Evolutionary conservation across 2,113 vertebrate genomes (phyloP).

Genomic region (Mirounga angustirostris): DNA sequence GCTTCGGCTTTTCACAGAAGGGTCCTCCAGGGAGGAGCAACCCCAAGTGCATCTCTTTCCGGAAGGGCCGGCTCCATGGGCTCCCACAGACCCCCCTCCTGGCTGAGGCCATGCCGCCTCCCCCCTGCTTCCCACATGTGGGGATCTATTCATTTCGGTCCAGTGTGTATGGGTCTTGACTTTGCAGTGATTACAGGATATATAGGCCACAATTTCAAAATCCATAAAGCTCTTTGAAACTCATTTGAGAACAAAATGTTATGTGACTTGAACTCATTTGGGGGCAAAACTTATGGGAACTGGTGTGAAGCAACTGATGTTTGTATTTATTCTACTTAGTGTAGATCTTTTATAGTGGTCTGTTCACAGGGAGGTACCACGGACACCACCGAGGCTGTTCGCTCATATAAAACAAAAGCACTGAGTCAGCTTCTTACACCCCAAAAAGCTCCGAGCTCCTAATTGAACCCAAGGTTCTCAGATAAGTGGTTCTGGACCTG

Average conservation of each 20-base stretch:
- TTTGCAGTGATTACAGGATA: not conserved
- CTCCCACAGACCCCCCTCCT: rapidly evolving
- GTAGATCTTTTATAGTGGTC: rapidly evolving
- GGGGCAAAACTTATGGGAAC: not conserved
- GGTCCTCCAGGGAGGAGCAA: not conserved
- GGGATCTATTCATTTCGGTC: rapidly evolving
- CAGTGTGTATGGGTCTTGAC: rapidly evolving
- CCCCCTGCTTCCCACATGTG: rapidly evolving
- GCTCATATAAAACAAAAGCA: not conserved
- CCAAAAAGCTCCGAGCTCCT: not conserved
- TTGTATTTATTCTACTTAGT: not conserved
- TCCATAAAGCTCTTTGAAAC: not conserved
- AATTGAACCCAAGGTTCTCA: not conserved
- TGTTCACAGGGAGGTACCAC: not conserved
- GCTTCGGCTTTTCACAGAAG: not conserved
- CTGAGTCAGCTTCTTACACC: not conserved
- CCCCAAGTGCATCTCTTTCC: no score
- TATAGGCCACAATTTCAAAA: not conserved
- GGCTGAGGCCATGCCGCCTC: not conserved
- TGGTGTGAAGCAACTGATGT: not conserved
- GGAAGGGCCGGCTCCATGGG: not conserved
- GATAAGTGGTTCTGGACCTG: not conserved
- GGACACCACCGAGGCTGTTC: not conserved
- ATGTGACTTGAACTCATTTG: not conserved
- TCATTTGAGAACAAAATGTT: not conserved